Conservation (phyloP, 2,113 vertebrate species). For the Conger conger region DNA sequence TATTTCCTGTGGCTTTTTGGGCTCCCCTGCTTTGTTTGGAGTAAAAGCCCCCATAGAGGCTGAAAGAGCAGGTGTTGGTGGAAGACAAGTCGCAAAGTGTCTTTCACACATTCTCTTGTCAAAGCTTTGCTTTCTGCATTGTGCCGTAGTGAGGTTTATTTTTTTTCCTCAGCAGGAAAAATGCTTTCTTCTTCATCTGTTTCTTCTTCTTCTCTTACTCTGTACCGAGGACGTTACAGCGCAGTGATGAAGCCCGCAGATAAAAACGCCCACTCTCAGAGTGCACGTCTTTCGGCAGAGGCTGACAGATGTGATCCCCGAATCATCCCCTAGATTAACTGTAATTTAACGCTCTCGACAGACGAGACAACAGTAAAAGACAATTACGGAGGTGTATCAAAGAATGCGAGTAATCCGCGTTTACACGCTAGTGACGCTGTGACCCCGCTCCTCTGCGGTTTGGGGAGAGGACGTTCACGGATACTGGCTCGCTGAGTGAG, state of each 20-base stretch:
- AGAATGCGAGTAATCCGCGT: conserved; percentile 51
- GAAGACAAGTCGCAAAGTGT: conserved; percentile 15
- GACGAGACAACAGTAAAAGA: conserved; percentile 64
- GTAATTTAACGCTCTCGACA: conserved; percentile 68
- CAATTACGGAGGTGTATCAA: conserved; percentile 71
- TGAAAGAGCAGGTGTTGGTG: conserved; percentile 21
- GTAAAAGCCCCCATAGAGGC: conserved; percentile 28
- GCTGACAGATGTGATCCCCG: conserved; percentile 66
- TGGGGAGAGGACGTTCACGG: conserved; percentile 5
- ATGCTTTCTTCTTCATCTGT: conserved; percentile 64
- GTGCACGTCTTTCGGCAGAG: conserved; percentile 55
- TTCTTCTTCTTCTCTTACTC: conserved; percentile 30
- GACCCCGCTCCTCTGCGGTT: conserved; percentile 36
- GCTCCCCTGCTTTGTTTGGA: conserved; percentile 17
- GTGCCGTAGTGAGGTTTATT: conserved; percentile 41
- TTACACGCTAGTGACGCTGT: conserved; percentile 54
- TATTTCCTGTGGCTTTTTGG: conserved; percentile 24
- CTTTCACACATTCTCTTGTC: conserved; percentile 25
- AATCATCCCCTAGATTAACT: conserved; percentile 68
- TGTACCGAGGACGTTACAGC: conserved; percentile 3
- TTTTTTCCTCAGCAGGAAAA: conserved; percentile 61
- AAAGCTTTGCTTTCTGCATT: conserved; percentile 9
- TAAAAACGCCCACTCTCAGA: conserved; percentile 57
- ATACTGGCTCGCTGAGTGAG: conserved; percentile 16
- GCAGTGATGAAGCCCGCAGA: conserved; percentile 36